phyloP scores from a whole-genome alignment of 2,113 vertebrate genomes.

The Nettapus auritus region DNA sequence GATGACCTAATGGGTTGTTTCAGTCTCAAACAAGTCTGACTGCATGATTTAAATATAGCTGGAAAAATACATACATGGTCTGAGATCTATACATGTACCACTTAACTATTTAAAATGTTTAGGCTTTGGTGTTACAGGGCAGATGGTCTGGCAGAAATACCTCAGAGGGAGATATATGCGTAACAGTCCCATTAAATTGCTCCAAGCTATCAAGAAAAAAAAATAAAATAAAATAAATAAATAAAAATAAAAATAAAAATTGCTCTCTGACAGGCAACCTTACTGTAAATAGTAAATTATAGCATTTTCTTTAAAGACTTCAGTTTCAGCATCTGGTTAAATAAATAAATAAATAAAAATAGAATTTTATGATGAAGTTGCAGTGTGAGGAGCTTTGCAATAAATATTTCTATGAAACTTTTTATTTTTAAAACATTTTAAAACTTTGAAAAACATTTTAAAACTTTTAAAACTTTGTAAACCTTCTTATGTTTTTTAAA shows the following conservation, averaged over 20 bases:
- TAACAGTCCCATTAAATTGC: not conserved
- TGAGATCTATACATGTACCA: not conserved
- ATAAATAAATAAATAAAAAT: too few species aligned
- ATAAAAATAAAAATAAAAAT: not conserved
- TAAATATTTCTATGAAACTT: not conserved
- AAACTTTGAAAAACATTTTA: not conserved
- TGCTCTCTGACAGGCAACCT: not conserved
- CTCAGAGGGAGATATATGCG: not conserved
- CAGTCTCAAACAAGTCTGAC: not conserved
- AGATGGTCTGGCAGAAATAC: not conserved
- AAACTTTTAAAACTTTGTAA: not conserved
- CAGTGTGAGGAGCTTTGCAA: not conserved
- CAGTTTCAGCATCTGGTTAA: not conserved
- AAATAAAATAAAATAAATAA: not conserved
- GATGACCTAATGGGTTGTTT: not conserved
- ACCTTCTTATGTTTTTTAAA: not conserved
- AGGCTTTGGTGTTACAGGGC: not conserved
- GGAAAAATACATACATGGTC: not conserved
- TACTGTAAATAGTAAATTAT: not conserved
- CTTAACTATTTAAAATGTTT: not conserved
- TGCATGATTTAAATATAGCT: conserved; percentile 7
- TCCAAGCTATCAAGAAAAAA: not conserved
- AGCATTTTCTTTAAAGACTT: not conserved
- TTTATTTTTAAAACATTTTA: not conserved
- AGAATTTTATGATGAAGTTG: not conserved